Evolutionary conservation across 64 coral and sea anemone genomes (phyloP).

Genomic region (Cladopsammia gracilis): DNA sequence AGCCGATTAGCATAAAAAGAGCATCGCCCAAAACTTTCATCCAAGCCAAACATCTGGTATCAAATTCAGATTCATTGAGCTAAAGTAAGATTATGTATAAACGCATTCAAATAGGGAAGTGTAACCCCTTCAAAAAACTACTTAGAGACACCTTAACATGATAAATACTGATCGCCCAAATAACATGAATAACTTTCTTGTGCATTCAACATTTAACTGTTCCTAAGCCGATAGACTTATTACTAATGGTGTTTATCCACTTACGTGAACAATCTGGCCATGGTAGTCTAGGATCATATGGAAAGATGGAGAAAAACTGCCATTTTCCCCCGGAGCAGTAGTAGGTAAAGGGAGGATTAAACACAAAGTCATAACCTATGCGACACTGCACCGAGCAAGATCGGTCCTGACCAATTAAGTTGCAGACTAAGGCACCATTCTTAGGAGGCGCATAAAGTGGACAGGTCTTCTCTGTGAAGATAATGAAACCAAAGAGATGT

Average conservation of each 20-base stretch:
- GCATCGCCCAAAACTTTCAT: no score
- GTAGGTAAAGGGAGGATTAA: conserved; percentile 36
- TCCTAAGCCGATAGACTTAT: no score
- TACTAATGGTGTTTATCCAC: background rate
- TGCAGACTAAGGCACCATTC: conserved; percentile 19
- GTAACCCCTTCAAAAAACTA: no score
- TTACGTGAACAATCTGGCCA: conserved; percentile 78
- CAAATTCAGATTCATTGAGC: no score
- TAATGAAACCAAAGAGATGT: background rate
- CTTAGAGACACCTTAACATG: no score
- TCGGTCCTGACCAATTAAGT: background rate
- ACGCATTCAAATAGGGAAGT: no score
- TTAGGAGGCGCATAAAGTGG: conserved; percentile 41
- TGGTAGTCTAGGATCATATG: background rate
- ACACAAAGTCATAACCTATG: conserved; percentile 21
- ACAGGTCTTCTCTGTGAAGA: conserved; percentile 46
- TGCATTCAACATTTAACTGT: no score
- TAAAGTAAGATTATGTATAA: no score
- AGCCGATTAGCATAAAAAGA: no score
- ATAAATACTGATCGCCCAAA: no score
- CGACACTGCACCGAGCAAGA: conserved; percentile 5
- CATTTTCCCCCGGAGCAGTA: conserved; percentile 42
- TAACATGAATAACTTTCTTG: no score
- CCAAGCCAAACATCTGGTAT: no score
- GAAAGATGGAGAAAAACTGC: background rate